Base-by-base conservation (phyloP, 2,888 invertebrate genomes). In the Machimus rusticus region DNA sequence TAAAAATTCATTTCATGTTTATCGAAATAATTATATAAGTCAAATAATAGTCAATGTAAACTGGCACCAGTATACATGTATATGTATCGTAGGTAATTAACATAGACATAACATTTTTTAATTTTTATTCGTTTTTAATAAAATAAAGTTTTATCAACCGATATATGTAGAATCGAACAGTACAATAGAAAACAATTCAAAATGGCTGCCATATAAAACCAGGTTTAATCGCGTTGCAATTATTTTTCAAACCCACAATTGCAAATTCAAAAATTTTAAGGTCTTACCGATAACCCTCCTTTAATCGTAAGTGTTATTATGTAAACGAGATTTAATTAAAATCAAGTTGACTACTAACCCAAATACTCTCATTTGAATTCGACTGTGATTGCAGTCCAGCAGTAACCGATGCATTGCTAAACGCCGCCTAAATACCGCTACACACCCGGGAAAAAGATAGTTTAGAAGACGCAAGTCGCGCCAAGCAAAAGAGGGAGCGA, bases 371-470 rank as follows among this genome's bases (percentile, higher is more conserved):
- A 79, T 39, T 46, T 19, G 23, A 46, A 43, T 51, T 46, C 46
- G 51, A 14, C 46, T 31, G 16, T 14, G 79, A 79, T 79, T 79
- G 23, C 43, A 51, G 14, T 16, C 5, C n/a, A 16, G 51, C n/a
- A 51, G 5, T 51, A 51, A 6, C n/a, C 51, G 46, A 39, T 14
- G 66, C 8, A 14, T 19, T 39, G 8, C 66, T 23, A 66, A 66
- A 66, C 28, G 66, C 66, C 51, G 66, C 23, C 28, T 84, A 66
- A 84, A 39, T 84, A 57, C 82, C 57, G 82, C 82, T 84, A 84
- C 39, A 66, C 37, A n/a, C 39, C n/a, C 23, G 9, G 34, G 46
- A 14, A 79, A 79, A n/a, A 39, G 28, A 39, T 66, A 84, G 57
- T 23, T 84, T 55, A 14, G 66, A 84, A 66, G 66, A 19, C 37